A percentile compares a stretch with the other conserved stretches of the same genome.
Conservation (phyloP, 2,888 invertebrate species). For the Apeira syringaria region DNA sequence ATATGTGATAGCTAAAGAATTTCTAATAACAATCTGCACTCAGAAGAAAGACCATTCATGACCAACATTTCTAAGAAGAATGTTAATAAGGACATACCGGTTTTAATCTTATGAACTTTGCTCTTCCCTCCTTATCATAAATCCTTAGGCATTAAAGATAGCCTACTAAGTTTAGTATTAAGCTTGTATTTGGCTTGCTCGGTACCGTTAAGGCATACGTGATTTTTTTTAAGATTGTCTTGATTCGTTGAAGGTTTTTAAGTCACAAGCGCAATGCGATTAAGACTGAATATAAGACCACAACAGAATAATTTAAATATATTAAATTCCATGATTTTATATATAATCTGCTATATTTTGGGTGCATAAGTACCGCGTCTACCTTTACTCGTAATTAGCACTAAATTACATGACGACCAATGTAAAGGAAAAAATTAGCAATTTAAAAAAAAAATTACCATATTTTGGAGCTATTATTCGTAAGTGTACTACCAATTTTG, state of each 20-base stretch:
- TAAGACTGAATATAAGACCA: too few species aligned
- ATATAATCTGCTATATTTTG: too few species aligned
- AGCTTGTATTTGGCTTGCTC: conserved; percentile 28
- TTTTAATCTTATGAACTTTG: conserved; percentile 14
- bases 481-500: too few species aligned
- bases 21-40: conserved; percentile 1
- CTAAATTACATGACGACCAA: too few species aligned
- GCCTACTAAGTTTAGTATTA: conserved; percentile 20
- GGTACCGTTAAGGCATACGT: conserved; percentile 37
- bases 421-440: too few species aligned
- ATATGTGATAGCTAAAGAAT: too few species aligned
- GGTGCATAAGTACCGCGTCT: too few species aligned
- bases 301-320: too few species aligned
- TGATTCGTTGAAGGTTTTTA: conserved; percentile 2
- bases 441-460: too few species aligned
- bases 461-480: too few species aligned
- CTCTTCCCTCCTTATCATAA: conserved; percentile 27
- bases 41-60: conserved; percentile 21
- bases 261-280: conserved; percentile 11
- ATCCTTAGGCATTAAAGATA: conserved; percentile 21
- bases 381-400: too few species aligned
- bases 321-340: too few species aligned
- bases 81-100: conserved; percentile 25
- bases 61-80: conserved; percentile 26
- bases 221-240: conserved; percentile 23